Percentiles rank a stretch among this genome's conserved stretches.
These are phyloP conservation scores for Aporrectodea caliginosa DNA, from an alignment of 1,140 invertebrate genomes.

Conservation along the genomic window DNA sequence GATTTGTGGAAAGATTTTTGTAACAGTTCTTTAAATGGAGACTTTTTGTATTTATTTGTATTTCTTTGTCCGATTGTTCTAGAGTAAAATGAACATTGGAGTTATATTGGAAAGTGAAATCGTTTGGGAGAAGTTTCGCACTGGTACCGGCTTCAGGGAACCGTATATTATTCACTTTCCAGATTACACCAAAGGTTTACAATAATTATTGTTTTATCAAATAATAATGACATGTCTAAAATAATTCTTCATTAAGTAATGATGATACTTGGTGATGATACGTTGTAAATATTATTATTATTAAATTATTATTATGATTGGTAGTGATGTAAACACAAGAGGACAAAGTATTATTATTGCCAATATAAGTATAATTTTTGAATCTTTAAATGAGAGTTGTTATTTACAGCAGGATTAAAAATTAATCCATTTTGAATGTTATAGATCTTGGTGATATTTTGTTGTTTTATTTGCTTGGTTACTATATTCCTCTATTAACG, in stretches of 20 bases:
- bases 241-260: too few species aligned
- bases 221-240: too few species aligned
- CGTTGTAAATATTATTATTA: too few species aligned
- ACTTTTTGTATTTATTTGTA: conserved; percentile 35
- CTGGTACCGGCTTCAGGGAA: conserved; percentile 67
- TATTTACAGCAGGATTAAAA: too few species aligned
- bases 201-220: conserved; percentile 4
- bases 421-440: too few species aligned
- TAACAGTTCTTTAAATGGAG: neutral
- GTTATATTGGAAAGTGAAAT: conserved; percentile 73
- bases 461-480: conserved; percentile 2
- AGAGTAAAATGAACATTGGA: conserved; percentile 63
- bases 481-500: conserved; percentile 28
- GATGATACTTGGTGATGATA: too few species aligned
- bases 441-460: conserved; percentile 21
- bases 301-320: too few species aligned
- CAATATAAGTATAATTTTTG: too few species aligned
- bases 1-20: too few species aligned
- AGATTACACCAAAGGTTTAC: conserved; percentile 69
- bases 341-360: too few species aligned
- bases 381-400: conserved; percentile 19
- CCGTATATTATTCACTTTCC: conserved; percentile 73
- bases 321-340: too few species aligned
- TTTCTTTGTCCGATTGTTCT: too few species aligned
- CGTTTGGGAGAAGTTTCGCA: conserved; percentile 72